phyloP scores from a whole-genome alignment of 2,888 invertebrate species.

The Suillia variegata region DNA sequence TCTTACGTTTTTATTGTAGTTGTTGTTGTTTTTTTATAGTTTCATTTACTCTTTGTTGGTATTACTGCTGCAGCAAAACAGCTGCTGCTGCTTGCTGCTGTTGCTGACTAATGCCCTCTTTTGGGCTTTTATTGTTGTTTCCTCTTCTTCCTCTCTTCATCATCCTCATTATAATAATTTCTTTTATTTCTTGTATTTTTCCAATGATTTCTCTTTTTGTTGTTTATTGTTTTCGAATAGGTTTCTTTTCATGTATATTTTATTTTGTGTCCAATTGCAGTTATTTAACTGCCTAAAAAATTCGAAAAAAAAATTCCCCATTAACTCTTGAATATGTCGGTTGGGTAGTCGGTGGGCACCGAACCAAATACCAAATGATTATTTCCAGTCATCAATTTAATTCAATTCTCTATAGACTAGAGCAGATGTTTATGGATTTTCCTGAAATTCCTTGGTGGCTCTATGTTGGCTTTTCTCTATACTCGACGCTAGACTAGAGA shows the following conservation, averaged over 20 bases:
- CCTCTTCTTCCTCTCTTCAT: neutral
- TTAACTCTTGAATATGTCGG: no score
- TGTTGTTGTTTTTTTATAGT: neutral
- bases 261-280: neutral
- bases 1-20: neutral
- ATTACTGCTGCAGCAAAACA: neutral
- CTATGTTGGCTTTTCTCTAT: no score
- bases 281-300: no score
- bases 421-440: no score
- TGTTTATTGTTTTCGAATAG: neutral
- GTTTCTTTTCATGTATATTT: neutral
- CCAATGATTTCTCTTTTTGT: neutral
- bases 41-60: neutral
- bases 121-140: neutral
- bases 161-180: neutral
- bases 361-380: no score
- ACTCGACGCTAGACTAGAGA: no score
- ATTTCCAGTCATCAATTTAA: no score
- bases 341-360: no score
- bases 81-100: neutral
- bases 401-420: no score
- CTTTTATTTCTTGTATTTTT: neutral
- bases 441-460: no score
- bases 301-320: no score
- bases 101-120: slow-evolving; percentile 5